Base-by-base conservation (phyloP, 2,888 invertebrate genomes). In the Neocrepidodera transversa region DNA sequence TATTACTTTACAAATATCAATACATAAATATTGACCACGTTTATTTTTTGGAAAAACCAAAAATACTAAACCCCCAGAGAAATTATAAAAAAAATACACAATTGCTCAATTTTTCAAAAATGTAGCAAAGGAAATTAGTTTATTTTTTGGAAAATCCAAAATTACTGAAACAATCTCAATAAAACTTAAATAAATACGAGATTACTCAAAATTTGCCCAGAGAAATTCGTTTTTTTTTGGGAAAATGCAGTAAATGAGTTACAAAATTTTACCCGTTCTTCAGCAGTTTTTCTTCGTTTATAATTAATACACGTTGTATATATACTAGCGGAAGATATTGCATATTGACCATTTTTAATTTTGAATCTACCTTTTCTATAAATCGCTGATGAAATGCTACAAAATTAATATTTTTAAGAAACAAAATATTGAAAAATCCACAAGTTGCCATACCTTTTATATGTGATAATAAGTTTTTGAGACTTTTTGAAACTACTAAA, bases 231-330 rank as follows among this genome's bases (percentile, higher is more conserved):
- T n/a, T n/a, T n/a, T n/a, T n/a, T n/a, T n/a, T n/a, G n/a, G n/a
- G n/a, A 23, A 23, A 6, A 23, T 23, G 3, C 26, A 23, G 26
- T 23, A 23, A n/a, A n/a, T 23, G 26, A 6, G 23, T 5, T 5
- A 23, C 4, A 23, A 38, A 23, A 45, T 13, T 38, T 65, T 64
- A 70, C 70, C 50, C 65, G 49, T 78, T 88, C 86, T 68, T 87
- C 87, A 0, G 80, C 81, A 23, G 85, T 82, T 81, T 84, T 86
- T 65, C 87, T 80, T 68, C 87, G 85, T 72, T 88, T 89, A 32
- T 74, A 81, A 59, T 75, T 76, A 2, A 77, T 62, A 26, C 64
- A 77, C 66, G 71, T 83, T 73, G 71, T 74, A 65, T 81, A 80
- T 11, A 67, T 43, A 49, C 45, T 48, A 2, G 14, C 11, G 17